These are phyloP conservation scores for Gyrodactylus salaris DNA, from an alignment of 1,140 invertebrate genomes.

Conservation along the genomic window DNA sequence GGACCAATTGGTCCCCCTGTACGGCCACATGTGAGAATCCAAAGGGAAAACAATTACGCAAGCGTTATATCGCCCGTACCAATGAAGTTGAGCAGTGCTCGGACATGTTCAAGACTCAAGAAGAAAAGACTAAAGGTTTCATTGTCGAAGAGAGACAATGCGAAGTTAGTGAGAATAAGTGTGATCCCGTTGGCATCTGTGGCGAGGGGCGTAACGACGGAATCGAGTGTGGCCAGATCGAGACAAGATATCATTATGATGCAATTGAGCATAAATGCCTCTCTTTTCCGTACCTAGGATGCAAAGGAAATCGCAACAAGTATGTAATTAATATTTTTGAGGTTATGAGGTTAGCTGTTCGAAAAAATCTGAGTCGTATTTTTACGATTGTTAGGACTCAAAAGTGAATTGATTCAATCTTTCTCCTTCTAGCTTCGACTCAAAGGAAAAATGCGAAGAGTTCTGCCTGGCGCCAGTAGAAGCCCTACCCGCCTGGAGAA, in stretches of 20 bases:
- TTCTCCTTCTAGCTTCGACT: not conserved
- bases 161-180: not conserved
- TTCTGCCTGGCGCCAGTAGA: not conserved
- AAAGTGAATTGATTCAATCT: no score
- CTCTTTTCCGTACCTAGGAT: conserved; percentile 3
- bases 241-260: not conserved
- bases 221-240: not conserved
- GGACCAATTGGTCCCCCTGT: not conserved
- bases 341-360: not conserved
- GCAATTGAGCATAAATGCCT: not conserved
- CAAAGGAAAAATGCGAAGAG: not conserved
- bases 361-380: not conserved
- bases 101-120: not conserved
- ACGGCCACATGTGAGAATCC: not conserved
- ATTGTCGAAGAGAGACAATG: not conserved
- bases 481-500: not conserved
- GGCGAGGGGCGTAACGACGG: not conserved
- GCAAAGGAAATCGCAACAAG: conserved; percentile 5
- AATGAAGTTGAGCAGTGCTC: not conserved
- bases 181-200: conserved; percentile 2
- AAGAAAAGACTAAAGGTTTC: not conserved
- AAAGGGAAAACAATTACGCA: not conserved
- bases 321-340: not conserved
- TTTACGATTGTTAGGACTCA: no score
- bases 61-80: not conserved